phyloP scores from a whole-genome alignment of 1,140 invertebrate species.

The Rhynchophorus ferrugineus region DNA sequence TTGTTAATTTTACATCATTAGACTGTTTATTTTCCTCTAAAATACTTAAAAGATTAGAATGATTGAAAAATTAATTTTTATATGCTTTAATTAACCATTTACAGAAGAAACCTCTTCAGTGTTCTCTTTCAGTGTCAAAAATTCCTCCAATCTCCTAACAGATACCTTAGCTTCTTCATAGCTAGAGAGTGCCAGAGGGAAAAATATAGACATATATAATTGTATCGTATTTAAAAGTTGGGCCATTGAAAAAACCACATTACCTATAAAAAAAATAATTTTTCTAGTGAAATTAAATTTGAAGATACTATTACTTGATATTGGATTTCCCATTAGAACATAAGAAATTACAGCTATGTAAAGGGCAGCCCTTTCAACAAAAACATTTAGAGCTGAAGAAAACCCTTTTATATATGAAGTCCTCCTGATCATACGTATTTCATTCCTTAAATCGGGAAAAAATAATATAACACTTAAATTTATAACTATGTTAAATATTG shows the following conservation, averaged over 20 bases:
- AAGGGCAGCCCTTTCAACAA: constrained; percentile 61
- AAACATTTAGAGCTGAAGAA: constrained; percentile 55
- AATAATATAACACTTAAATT: not conserved
- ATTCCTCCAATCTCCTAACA: constrained; percentile 53
- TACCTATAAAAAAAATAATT: constrained; percentile 35
- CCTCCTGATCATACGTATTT: constrained; percentile 57
- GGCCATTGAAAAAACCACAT: constrained; percentile 65
- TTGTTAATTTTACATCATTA: constrained; percentile 43
- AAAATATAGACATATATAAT: constrained; percentile 64
- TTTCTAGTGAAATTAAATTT: not conserved
- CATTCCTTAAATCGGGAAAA: constrained; percentile 30
- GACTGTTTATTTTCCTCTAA: constrained; percentile 20
- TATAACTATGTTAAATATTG: constrained; percentile 1
- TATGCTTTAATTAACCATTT: not conserved
- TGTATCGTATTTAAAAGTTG: constrained; percentile 69
- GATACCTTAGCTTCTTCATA: constrained; percentile 53
- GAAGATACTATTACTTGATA: constrained; percentile 48
- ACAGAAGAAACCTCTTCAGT: constrained; percentile 7
- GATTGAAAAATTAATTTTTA: not conserved
- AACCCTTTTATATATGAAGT: constrained; percentile 65
- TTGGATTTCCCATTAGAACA: constrained; percentile 52
- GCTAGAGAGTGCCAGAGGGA: constrained; percentile 44
- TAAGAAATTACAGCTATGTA: constrained; percentile 62
- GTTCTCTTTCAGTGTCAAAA: constrained; percentile 35
- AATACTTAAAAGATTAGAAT: not conserved